These are phyloP conservation scores for Acanthornis magna DNA, from an alignment of 2,797 vertebrate species.

Conservation along the genomic window DNA sequence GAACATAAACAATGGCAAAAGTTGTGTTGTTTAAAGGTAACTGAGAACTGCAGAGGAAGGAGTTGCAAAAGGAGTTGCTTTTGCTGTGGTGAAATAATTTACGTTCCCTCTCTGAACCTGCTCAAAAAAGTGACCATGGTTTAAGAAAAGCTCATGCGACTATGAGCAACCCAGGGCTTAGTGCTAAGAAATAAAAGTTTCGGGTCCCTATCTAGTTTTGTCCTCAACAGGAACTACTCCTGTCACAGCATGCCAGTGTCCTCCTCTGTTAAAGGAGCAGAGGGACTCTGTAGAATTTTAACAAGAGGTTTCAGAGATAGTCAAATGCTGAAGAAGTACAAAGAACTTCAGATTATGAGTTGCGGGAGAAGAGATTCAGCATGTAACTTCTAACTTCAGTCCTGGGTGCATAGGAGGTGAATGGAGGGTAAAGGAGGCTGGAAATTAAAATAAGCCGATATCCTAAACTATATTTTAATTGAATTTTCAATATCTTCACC, in stretches of 20 bases:
- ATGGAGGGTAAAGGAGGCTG: neutral
- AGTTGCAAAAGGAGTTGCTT: neutral
- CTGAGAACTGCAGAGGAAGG: neutral
- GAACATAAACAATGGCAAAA: neutral
- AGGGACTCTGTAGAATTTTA: neutral
- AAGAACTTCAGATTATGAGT: neutral
- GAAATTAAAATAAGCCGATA: slow-evolving; percentile 59
- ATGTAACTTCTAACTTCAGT: neutral
- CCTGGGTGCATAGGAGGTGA: neutral
- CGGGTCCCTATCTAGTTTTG: neutral
- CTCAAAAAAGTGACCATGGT: neutral
- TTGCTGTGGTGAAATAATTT: neutral
- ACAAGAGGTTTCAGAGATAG: neutral
- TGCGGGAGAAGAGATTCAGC: neutral
- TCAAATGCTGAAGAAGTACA: neutral
- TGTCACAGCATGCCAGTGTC: neutral
- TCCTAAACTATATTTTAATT: slow-evolving; percentile 62
- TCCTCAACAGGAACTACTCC: neutral
- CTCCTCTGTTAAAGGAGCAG: neutral
- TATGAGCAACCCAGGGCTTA: neutral
- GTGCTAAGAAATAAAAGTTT: neutral
- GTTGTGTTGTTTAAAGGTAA: neutral
- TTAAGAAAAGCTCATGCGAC: neutral
- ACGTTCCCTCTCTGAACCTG: neutral
- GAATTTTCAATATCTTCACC: slow-evolving; percentile 63